A percentile compares a stretch with the other conserved stretches of the same genome.
phyloP scores from a whole-genome alignment of 2,113 vertebrate genomes.

The Chaetorhynchus papuensis region DNA sequence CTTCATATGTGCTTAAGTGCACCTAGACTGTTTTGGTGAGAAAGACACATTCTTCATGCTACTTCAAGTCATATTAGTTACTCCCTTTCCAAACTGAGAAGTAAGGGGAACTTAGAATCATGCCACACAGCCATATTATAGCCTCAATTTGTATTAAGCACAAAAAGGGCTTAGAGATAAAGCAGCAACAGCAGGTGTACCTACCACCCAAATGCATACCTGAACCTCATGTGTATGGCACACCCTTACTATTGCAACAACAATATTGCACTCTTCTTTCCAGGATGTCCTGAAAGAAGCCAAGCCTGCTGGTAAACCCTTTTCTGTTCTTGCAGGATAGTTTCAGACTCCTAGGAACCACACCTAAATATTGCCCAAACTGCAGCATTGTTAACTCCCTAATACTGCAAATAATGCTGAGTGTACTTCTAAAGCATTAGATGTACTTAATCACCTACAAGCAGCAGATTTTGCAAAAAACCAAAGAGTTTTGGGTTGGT shows the following conservation, averaged over 20 bases:
- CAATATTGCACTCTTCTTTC: neutral
- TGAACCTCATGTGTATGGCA: rapidly evolving
- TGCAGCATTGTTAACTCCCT: neutral
- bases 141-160: neutral
- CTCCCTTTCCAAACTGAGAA: neutral
- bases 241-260: neutral
- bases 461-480: neutral
- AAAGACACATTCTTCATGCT: neutral
- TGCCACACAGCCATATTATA: neutral
- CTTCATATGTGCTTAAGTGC: rapidly evolving
- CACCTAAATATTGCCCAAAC: neutral
- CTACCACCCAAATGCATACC: neutral
- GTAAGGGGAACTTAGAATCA: neutral
- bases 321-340: neutral
- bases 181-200: neutral
- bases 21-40: neutral
- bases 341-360: neutral
- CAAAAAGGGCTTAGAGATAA: neutral
- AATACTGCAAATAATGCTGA: neutral
- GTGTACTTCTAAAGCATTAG: neutral
- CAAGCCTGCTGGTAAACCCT: neutral
- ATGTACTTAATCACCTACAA: neutral
- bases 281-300: neutral
- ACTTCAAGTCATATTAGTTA: neutral
- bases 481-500: neutral